Base-by-base conservation (phyloP, 1,140 invertebrate genomes). In the Solen grandis region DNA sequence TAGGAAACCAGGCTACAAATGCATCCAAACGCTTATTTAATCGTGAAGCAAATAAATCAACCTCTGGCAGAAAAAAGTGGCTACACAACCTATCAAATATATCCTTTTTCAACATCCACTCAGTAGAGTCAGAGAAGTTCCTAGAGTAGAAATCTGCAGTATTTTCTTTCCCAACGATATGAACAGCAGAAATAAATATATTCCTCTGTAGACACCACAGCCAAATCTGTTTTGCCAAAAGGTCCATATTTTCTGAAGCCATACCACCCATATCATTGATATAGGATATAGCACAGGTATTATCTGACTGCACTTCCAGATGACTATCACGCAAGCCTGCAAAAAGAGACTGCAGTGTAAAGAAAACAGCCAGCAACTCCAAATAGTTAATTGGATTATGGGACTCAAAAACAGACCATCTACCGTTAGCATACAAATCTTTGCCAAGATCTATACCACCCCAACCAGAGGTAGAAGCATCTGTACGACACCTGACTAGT, bases 161-260 rank as follows among this genome's bases (percentile, higher is more conserved):
- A 77, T 77, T 82, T 10, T 2, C 19, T 27, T 16, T 36, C 4
- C 80, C 80, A 29, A 73, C 72, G n/a, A 77, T 1, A 69, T 77
- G 63, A 1, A 52, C 14, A 33, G 72, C 79, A 10, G 70, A 66
- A 13, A 75, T 36, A 70, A 25, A 57, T 29, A 81, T 52, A 16
- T 75, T 38, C n/a, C 68, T 82, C 19, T 54, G 31, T 10, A 82
- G 41, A 54, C 80, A 82, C 65, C 63, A 84, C 14, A 62, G 14
- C 83, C 81, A 86, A 31, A 85, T 82, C 10, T 74, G 19, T n/a
- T 72, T 75, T 25, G 81, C 65, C 41, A 87, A 68, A 16, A 29
- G 5, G 55, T 82, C 82, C 27, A 82, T 62, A 4, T 50, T 16
- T 54, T 19, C 14, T 36, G 66, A 82, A 14, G 52, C 54, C 62